Percentiles rank a stretch among this genome's conserved stretches.
Evolutionary conservation across 2,797 vertebrate genomes (phyloP).

Genomic region (Forpus xanthops): DNA sequence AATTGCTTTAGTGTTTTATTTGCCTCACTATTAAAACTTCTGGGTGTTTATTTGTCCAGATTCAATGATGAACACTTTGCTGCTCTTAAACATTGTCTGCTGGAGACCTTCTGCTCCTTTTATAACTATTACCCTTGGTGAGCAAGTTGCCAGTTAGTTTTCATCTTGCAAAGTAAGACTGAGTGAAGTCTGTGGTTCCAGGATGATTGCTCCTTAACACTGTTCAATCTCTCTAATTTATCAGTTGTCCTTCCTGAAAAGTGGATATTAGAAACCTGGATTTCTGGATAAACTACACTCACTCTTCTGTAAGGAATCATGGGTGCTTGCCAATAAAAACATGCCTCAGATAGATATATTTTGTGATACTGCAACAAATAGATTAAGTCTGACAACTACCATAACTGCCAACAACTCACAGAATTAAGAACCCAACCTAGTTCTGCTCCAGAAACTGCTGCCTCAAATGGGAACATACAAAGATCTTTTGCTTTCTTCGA

Average conservation of each 20-base stretch:
- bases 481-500: neutral
- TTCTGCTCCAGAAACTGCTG: neutral
- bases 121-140: neutral
- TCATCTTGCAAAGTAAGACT: neutral
- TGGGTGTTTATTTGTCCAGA: neutral
- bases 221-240: neutral
- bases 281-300: neutral
- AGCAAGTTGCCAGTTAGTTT: neutral
- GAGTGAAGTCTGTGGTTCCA: neutral
- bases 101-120: neutral
- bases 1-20: neutral
- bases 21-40: neutral
- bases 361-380: neutral
- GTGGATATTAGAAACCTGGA: neutral
- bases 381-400: neutral
- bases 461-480: rapidly evolving
- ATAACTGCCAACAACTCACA: neutral
- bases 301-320: neutral
- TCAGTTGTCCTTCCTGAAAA: neutral
- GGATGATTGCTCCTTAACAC: neutral
- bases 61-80: neutral
- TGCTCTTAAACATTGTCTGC: neutral
- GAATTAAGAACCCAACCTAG: neutral
- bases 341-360: neutral
- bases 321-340: neutral